Evolutionary conservation across 2,113 vertebrate genomes (phyloP), one percentile per base, ranked within the genome.

Genomic region (Calonectris borealis): DNA sequence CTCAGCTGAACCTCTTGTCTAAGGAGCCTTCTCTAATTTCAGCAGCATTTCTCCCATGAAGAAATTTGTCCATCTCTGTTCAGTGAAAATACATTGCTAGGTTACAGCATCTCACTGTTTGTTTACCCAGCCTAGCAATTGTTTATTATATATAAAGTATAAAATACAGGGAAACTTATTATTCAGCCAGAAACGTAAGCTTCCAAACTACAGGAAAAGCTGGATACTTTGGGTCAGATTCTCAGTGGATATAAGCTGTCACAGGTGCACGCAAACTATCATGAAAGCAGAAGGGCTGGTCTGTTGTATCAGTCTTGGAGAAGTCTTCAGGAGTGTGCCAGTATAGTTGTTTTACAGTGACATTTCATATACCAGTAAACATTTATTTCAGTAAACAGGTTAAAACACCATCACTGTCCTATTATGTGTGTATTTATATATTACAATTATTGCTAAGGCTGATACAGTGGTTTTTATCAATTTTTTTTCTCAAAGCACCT

Each of bases 381-480:
- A 44, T 58, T 49, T 62, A 71, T 62, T 61, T 38, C 61, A 75
- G 25, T 17, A 78, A 52, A 55, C 19, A 48, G 54, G 40, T 25
- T 66, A 51, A 77, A 90, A n/a, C 13, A 32, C 38, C 9, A 46
- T 52, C 34, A 49, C 54, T 78, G 11, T 17, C 31, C 38, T 76
- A 4, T 51, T 65, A 17, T 20, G 25, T 44, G 21, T 81, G 12
- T 72, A 58, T 83, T 76, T 71, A 11, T 70, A 22, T 60, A 36
- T 49, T 64, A 19, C 19, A 36, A 8, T 64, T 46, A 46, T 49
- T 76, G 51, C 16, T 54, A 70, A 65, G 51, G 31, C 27, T 44
- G 20, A 17, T 48, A 26, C 6, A 27, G 29, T 71, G 22, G 0
- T 17, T 80, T 76, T 90, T 40, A 27, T 58, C 0, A 1, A 0